Conservation (phyloP, 2,888 invertebrate genomes). For the Oxytorus armatus region DNA sequence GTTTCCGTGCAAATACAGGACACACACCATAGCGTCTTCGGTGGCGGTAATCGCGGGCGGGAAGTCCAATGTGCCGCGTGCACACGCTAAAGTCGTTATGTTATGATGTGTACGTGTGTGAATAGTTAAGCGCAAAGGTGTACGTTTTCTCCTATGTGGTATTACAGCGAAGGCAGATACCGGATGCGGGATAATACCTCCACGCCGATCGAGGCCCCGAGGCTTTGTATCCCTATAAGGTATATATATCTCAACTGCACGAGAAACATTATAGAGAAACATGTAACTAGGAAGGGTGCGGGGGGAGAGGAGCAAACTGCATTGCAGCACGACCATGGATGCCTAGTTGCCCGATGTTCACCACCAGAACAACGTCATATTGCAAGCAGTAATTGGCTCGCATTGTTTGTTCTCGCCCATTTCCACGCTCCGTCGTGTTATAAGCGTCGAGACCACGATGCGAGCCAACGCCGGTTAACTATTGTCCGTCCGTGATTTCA, state of each 20-base stretch:
- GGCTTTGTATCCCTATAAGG: slow-evolving; percentile 37
- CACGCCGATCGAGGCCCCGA: slow-evolving; percentile 41
- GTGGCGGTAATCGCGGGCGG: slow-evolving; percentile 44
- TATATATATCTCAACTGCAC: slow-evolving; percentile 36
- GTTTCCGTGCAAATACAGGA: slow-evolving; percentile 49
- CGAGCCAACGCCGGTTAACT: slow-evolving; percentile 32
- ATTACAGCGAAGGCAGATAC: slow-evolving; percentile 48
- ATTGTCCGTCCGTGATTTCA: slow-evolving; percentile 24
- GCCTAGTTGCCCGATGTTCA: slow-evolving; percentile 53
- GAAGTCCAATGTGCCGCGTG: slow-evolving; percentile 34
- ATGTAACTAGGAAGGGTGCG: slow-evolving; percentile 22
- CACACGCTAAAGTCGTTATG: slow-evolving; percentile 22
- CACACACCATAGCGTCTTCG: slow-evolving; percentile 55
- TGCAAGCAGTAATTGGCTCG: slow-evolving; percentile 75
- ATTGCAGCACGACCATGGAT: slow-evolving; percentile 24
- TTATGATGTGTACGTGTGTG: slow-evolving; percentile 23
- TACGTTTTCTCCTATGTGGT: slow-evolving; percentile 21
- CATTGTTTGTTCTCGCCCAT: slow-evolving; percentile 74
- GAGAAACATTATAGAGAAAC: slow-evolving; percentile 56
- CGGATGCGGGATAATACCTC: slow-evolving; percentile 62
- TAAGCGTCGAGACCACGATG: slow-evolving; percentile 6
- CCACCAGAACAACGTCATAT: slow-evolving; percentile 70
- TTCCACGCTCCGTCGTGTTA: slow-evolving; percentile 38
- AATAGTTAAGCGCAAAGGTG: slow-evolving; percentile 7
- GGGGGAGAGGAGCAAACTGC: slow-evolving; percentile 29